Percentiles rank a stretch among this genome's conserved stretches.
These are phyloP conservation scores for Stomatorhinus ivindoensis DNA, from an alignment of 2,113 vertebrate genomes.

Conservation along the genomic window DNA sequence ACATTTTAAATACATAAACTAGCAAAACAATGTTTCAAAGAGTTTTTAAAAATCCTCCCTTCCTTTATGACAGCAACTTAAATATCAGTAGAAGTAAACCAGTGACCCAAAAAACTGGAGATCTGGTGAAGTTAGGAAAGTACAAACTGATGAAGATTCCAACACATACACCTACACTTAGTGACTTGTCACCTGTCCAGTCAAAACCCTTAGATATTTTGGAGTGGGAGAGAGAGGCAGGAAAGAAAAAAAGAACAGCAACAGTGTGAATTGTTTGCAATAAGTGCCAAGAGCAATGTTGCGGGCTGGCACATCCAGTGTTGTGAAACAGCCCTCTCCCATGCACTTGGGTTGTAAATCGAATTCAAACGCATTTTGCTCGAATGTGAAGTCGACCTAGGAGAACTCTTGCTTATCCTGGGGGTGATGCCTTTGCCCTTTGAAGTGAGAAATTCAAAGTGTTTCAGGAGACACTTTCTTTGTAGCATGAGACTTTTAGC, in stretches of 20 bases:
- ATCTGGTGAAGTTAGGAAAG: background rate
- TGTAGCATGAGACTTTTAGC: background rate
- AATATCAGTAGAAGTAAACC: background rate
- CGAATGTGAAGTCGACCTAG: background rate
- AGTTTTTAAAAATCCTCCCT: no score
- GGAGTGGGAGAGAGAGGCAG: background rate
- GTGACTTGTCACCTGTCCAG: background rate
- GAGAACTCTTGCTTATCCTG: background rate
- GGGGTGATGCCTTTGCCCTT: slow-evolving; percentile 2
- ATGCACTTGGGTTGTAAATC: background rate
- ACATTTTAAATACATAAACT: background rate
- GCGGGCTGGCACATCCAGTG: background rate
- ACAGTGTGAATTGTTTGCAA: background rate
- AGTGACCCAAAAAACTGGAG: background rate
- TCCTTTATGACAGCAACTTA: background rate
- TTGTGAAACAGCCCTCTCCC: background rate
- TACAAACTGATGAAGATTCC: background rate
- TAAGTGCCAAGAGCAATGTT: background rate
- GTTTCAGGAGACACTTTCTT: background rate
- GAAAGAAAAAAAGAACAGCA: background rate
- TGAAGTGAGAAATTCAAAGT: slow-evolving; percentile 16
- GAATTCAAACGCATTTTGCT: slow-evolving; percentile 4
- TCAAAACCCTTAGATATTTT: background rate
- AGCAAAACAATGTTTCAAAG: background rate
- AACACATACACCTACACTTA: background rate